Evolutionary conservation across 2,888 invertebrate genomes (phyloP).

Genomic region (Blastobasis lacticolella): DNA sequence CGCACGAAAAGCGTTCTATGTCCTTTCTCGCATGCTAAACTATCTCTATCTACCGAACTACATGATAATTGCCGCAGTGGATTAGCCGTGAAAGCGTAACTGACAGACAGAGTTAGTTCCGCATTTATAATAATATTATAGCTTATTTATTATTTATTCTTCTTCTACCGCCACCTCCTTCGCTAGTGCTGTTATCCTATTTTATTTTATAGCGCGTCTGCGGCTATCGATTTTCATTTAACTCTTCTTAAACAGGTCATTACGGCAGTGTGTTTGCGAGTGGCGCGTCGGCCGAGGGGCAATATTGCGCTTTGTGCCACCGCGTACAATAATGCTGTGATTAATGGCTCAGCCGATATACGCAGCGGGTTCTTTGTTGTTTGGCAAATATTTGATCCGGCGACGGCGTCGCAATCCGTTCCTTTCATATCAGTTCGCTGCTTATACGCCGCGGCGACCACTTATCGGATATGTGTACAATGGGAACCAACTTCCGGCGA

Average conservation of each 20-base stretch:
- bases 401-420: constrained; percentile 46
- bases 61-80: too few relatives aligned
- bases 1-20: too few relatives aligned
- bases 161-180: too few relatives aligned
- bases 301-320: constrained; percentile 63
- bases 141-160: too few relatives aligned
- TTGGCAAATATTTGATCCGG: constrained; percentile 62
- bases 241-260: constrained; percentile 61
- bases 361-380: constrained; percentile 62
- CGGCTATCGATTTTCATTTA: constrained; percentile 63
- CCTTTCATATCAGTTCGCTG: constrained; percentile 45
- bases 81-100: too few relatives aligned
- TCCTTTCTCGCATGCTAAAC: too few relatives aligned
- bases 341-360: constrained; percentile 64
- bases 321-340: constrained; percentile 62
- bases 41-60: too few relatives aligned
- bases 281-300: constrained; percentile 49
- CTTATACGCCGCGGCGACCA: constrained; percentile 16
- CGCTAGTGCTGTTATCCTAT: neutral
- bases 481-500: neutral
- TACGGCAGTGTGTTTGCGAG: constrained; percentile 59
- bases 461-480: neutral
- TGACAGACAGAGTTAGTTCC: too few relatives aligned
- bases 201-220: constrained; percentile 9
- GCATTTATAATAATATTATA: too few relatives aligned